Evolutionary conservation across 2,113 vertebrate species (phyloP).

Genomic region (Noctilio leporinus): DNA sequence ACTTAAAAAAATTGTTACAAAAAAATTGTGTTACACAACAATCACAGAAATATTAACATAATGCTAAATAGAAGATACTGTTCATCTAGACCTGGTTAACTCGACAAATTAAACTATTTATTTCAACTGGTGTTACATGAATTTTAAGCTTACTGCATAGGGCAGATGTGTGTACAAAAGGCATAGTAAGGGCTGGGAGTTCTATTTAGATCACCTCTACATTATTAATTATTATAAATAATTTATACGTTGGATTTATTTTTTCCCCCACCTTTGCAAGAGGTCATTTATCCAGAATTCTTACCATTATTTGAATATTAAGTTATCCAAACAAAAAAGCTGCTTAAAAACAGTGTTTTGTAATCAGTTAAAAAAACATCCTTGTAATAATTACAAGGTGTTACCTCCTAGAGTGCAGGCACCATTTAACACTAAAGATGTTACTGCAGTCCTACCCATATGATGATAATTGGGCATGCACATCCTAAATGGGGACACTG

Average conservation of each 20-base stretch:
- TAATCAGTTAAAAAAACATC: background rate
- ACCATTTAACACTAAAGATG: background rate
- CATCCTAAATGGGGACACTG: background rate
- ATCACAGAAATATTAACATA: background rate
- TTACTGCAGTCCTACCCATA: background rate
- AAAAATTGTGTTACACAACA: background rate
- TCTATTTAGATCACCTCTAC: slow-evolving; percentile 10
- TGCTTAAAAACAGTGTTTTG: background rate
- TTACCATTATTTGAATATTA: background rate
- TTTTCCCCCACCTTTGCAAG: background rate
- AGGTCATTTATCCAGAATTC: background rate
- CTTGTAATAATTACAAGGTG: background rate
- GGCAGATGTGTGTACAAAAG: background rate
- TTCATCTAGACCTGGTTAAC: background rate
- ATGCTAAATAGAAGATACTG: background rate
- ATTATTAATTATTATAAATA: slow-evolving; percentile 53
- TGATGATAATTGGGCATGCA: background rate
- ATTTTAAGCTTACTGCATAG: background rate
- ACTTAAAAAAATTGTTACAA: too few relatives aligned
- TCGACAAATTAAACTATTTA: background rate
- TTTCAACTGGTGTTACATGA: background rate
- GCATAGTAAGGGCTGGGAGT: background rate
- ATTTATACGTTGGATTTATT: slow-evolving; percentile 16
- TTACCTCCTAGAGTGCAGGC: background rate
- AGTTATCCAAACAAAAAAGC: background rate